These are phyloP conservation scores for Chelon auratus DNA, from an alignment of 2,797 vertebrate genomes.

Conservation along the genomic window DNA sequence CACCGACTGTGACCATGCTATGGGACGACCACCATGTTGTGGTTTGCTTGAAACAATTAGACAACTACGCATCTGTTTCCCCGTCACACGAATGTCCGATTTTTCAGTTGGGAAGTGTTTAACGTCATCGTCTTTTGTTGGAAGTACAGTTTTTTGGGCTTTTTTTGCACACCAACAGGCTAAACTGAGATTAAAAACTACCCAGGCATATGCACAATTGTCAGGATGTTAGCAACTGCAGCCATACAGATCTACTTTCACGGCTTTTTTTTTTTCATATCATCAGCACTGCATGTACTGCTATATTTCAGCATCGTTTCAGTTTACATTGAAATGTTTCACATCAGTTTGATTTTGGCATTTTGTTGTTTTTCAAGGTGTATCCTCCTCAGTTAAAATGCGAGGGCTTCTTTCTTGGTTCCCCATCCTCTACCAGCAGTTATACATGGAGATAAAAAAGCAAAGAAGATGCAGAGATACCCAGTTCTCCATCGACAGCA, in stretches of 20 bases:
- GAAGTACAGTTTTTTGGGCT: too few relatives aligned
- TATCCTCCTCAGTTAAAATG: background rate
- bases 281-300: background rate
- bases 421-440: constrained; percentile 22
- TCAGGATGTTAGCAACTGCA: background rate
- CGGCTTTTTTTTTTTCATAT: background rate
- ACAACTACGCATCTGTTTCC: too few relatives aligned
- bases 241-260: background rate
- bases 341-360: too few relatives aligned
- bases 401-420: background rate
- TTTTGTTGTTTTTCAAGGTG: background rate
- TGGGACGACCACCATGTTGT: background rate
- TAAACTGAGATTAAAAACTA: background rate
- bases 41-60: background rate
- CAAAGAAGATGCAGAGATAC: constrained; percentile 57
- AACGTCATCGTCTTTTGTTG: background rate
- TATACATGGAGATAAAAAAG: constrained; percentile 26
- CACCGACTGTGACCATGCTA: background rate
- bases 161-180: background rate
- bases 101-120: background rate
- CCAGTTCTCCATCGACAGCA: constrained; percentile 53
- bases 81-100: background rate
- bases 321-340: background rate
- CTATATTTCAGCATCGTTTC: background rate
- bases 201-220: background rate